These are phyloP conservation scores for Hormaphis cornu DNA, from an alignment of 1,140 invertebrate species.

Conservation along the genomic window DNA sequence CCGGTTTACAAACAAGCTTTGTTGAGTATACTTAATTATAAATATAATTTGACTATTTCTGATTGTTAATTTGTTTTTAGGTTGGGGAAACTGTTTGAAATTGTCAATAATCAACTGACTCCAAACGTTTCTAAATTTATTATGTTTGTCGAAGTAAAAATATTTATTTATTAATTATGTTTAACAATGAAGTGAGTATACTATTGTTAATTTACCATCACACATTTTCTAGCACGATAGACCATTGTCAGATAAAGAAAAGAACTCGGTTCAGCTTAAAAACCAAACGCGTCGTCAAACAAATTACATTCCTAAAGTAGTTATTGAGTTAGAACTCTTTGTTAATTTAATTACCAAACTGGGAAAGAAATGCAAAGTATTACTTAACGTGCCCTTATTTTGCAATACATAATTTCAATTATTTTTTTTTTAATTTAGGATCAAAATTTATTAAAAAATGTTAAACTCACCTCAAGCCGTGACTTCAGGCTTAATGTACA, in stretches of 20 bases:
- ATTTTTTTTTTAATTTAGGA: background rate
- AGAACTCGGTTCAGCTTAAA: slow-evolving; percentile 12
- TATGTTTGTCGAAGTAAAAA: slow-evolving; percentile 10
- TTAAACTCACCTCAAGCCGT: slow-evolving; percentile 1
- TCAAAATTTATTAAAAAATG: background rate
- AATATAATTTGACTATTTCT: background rate
- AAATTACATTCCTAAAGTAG: slow-evolving; percentile 2
- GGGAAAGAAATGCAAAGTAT: slow-evolving; percentile 26
- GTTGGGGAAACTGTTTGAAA: background rate
- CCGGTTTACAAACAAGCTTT: slow-evolving; percentile 17
- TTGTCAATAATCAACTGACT: background rate
- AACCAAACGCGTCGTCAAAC: slow-evolving; percentile 14
- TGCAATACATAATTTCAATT: background rate
- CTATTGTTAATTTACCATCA: background rate
- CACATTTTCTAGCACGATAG: slow-evolving; percentile 1
- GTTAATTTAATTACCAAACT: slow-evolving; percentile 5
- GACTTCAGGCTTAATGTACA: slow-evolving; percentile 24
- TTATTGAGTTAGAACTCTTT: slow-evolving; percentile 12
- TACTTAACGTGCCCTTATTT: background rate
- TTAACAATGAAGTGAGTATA: background rate
- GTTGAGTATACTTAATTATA: background rate
- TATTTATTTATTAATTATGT: background rate
- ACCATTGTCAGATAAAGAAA: slow-evolving; percentile 17
- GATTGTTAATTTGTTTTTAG: background rate
- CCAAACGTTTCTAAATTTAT: slow-evolving; percentile 25